Evolutionary conservation across 2,888 invertebrate species (phyloP).

Genomic region (Acronicta psi): DNA sequence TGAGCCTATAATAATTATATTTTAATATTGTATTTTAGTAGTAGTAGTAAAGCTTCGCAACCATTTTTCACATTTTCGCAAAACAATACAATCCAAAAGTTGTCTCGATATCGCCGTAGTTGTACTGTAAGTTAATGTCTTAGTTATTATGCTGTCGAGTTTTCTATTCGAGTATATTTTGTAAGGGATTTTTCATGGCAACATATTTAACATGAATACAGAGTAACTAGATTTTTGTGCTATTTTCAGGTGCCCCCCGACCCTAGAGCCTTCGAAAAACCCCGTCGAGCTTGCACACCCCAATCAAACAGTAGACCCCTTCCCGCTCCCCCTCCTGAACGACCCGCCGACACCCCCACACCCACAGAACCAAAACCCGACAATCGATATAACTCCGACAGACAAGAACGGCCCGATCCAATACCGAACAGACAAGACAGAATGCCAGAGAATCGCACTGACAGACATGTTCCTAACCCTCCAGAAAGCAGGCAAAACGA

Average conservation of each 20-base stretch:
- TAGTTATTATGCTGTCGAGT: too few species aligned
- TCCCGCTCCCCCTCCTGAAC: conserved; percentile 81
- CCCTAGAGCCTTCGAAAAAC: conserved; percentile 84
- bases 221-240: background rate
- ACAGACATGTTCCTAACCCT: conserved; percentile 41
- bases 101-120: too few species aligned
- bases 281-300: conserved; percentile 82
- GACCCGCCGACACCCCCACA: conserved; percentile 56
- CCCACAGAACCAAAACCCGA: conserved; percentile 57
- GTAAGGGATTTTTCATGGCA: too few species aligned
- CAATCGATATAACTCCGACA: conserved; percentile 39
- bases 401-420: conserved; percentile 47
- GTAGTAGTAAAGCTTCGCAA: too few species aligned
- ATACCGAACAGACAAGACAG: conserved; percentile 49
- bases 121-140: too few species aligned
- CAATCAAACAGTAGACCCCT: conserved; percentile 83
- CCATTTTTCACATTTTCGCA: too few species aligned
- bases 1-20: too few species aligned
- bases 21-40: too few species aligned
- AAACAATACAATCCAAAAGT: too few species aligned
- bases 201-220: too few species aligned
- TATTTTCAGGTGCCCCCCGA: conserved; percentile 80
- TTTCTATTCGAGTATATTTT: too few species aligned
- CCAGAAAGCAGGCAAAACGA: conserved; percentile 52
- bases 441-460: conserved; percentile 34